Evolutionary conservation across 2,113 vertebrate genomes (phyloP).

Genomic region (Arenaria interpres): DNA sequence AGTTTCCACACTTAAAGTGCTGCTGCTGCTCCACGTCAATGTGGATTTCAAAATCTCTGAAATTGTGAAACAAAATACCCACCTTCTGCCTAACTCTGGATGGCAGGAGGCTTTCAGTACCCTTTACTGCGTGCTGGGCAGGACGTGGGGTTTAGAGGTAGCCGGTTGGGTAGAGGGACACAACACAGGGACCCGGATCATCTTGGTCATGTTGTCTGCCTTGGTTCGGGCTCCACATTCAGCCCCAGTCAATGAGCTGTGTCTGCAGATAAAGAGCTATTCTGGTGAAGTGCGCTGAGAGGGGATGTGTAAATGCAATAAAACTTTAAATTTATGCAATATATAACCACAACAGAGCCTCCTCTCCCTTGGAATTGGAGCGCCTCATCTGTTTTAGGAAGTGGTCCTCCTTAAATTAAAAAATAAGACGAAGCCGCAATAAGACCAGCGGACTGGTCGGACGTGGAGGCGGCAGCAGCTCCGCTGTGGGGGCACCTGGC

Average conservation of each 20-base stretch:
- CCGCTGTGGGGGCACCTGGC: background rate
- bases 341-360: background rate
- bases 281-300: background rate
- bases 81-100: background rate
- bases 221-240: accelerated
- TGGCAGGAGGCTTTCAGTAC: background rate
- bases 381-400: background rate
- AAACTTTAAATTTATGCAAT: background rate
- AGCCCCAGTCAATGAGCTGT: accelerated
- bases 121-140: background rate
- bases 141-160: background rate
- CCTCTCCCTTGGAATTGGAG: background rate
- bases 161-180: background rate
- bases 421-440: background rate
- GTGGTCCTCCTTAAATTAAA: background rate
- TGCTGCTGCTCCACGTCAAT: background rate
- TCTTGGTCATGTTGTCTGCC: background rate
- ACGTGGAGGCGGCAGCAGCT: background rate
- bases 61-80: background rate
- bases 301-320: background rate
- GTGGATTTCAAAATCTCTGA: background rate
- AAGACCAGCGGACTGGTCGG: background rate
- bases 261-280: slow-evolving; percentile 53
- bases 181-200: background rate
- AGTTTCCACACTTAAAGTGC: background rate